These are phyloP conservation scores for Romanogobio albipinnatus DNA, from an alignment of 2,113 vertebrate genomes.

Conservation along the genomic window DNA sequence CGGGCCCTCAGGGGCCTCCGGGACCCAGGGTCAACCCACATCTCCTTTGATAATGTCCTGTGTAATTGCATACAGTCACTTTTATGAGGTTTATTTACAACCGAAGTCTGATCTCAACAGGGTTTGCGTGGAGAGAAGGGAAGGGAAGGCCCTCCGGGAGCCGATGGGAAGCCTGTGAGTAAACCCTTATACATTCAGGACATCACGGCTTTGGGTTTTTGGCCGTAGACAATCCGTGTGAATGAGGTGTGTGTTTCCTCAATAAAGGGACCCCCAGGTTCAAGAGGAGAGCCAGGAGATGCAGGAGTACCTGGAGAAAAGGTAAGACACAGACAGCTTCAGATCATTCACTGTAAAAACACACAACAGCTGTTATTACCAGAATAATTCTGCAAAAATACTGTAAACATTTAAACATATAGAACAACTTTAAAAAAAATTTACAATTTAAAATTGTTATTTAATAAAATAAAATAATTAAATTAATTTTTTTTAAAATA, in stretches of 20 bases:
- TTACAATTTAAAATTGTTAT: no score
- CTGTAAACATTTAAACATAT: no score
- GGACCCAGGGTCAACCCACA: slow-evolving; percentile 61
- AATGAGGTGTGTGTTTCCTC: neutral
- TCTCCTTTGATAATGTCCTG: neutral
- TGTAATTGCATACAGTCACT: neutral
- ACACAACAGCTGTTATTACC: no score
- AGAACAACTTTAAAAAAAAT: no score
- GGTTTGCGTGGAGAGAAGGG: slow-evolving; percentile 74
- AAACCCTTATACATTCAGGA: neutral
- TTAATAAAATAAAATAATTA: no score
- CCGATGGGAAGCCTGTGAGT: slow-evolving; percentile 78
- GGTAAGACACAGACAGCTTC: slow-evolving; percentile 55
- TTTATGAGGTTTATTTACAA: neutral
- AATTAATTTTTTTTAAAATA: no score
- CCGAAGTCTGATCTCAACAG: slow-evolving; percentile 53
- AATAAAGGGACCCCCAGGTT: slow-evolving; percentile 67
- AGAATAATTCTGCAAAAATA: no score
- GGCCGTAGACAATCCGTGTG: neutral
- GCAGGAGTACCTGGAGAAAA: slow-evolving; percentile 66
- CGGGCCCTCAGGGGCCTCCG: slow-evolving; percentile 65
- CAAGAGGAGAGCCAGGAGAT: slow-evolving; percentile 62
- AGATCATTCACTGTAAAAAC: no score
- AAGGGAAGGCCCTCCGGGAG: slow-evolving; percentile 69
- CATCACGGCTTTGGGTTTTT: fast-evolving